Evolutionary conservation across 2,888 invertebrate species (phyloP), one percentile per base, ranked within the genome.

Genomic region (Lycaena phlaeas): DNA sequence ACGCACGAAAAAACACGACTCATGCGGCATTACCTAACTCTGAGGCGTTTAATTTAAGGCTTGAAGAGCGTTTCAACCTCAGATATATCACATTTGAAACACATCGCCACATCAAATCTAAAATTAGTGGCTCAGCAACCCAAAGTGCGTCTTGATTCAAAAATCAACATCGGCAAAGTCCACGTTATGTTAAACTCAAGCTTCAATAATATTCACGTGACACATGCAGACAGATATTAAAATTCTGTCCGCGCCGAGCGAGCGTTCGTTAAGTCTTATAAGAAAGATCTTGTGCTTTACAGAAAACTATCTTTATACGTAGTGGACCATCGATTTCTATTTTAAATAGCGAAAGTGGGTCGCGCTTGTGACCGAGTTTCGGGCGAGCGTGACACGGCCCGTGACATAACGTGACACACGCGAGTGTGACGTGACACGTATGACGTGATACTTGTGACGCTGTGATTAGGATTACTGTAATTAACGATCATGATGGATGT

Each of bases 321-420:
- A 31, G 26, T 31, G 52, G 22, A 59, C 41, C 30, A 56, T 64
- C 66, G 48, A 36, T 54, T 54, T 50, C 46, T 49, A 50, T 54
- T 48, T 53, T 50, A 54, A 53, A 51, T 50, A 34, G 50, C 38
- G 50, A 47, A 54, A 51, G 51, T 54, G 53, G 54, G 54, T 53
- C 54, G 51, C 46, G 51, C 43, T 36, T 45, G 46, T 50, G 52
- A 50, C 51, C 49, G 53, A 43, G 43, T 41, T 49, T 40, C 46
- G 45, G 42, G 29, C 40, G 36, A 18, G 36, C 27, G 34, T 30
- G 15, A 17, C 22, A 27, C 27, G 11, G 10, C 2, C 34, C 18
- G 10, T 22, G 18, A 9, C 34, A 2, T 22, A 5, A 22, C 11
- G 7, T 3, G 11, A 18, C 15, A 34, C 27, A 7, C 27, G 6